phyloP scores from a whole-genome alignment of 2,113 vertebrate species.

The Equus przewalskii region DNA sequence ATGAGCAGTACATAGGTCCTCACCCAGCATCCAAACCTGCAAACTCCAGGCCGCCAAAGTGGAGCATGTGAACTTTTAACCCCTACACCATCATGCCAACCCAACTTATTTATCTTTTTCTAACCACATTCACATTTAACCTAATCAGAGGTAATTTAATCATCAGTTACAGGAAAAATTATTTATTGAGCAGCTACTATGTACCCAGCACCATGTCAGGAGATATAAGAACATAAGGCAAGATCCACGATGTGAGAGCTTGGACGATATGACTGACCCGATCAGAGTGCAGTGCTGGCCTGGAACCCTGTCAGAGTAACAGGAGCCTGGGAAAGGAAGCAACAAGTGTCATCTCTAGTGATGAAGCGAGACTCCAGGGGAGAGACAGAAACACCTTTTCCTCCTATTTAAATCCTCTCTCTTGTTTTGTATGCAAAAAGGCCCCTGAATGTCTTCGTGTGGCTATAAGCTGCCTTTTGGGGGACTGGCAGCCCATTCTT shows the following conservation, averaged over 20 bases:
- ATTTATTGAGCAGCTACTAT: not conserved
- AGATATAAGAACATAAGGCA: not conserved
- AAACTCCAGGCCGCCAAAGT: too few relatives aligned
- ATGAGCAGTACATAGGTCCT: too few relatives aligned
- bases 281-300: not conserved
- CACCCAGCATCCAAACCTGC: too few relatives aligned
- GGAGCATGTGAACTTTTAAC: too few relatives aligned
- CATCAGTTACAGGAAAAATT: not conserved
- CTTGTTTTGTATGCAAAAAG: not conserved
- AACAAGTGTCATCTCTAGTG: not conserved
- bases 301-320: not conserved
- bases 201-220: not conserved
- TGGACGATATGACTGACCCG: not conserved
- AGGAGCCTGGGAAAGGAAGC: not conserved
- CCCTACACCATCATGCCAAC: too few relatives aligned
- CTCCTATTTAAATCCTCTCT: not conserved
- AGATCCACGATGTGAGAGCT: too few relatives aligned
- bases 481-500: too few relatives aligned
- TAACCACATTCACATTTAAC: not conserved
- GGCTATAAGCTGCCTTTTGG: not conserved
- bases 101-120: not conserved
- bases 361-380: not conserved
- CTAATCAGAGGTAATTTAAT: not conserved
- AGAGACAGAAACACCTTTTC: not conserved
- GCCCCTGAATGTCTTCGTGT: not conserved